These are phyloP conservation scores for Cisticola juncidis DNA, from an alignment of 2,113 vertebrate species.

Conservation along the genomic window DNA sequence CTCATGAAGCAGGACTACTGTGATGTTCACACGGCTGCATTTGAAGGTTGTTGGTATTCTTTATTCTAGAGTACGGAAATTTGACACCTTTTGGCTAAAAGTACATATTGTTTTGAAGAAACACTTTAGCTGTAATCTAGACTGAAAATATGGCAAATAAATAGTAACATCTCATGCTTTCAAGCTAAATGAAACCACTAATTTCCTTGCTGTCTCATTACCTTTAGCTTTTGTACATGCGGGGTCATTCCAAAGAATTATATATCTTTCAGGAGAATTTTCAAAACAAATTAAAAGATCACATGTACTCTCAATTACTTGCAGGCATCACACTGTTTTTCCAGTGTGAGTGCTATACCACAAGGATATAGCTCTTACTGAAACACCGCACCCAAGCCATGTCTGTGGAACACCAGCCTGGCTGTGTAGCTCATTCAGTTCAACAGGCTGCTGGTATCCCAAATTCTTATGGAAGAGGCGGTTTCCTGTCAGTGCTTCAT, in stretches of 20 bases:
- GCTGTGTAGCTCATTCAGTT: not conserved
- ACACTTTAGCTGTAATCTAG: not conserved
- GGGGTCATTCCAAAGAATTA: not conserved
- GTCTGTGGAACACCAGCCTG: not conserved
- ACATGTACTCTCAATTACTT: not conserved
- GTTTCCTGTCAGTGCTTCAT: not conserved
- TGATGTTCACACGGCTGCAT: accelerated
- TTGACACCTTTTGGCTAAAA: not conserved
- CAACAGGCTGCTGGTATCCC: not conserved
- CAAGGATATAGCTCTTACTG: not conserved
- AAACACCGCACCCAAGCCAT: not conserved
- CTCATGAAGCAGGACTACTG: not conserved
- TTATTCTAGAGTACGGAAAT: not conserved
- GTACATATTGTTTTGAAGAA: not conserved
- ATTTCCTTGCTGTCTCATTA: not conserved
- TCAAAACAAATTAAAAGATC: not conserved
- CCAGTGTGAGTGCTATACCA: not conserved
- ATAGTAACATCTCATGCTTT: not conserved
- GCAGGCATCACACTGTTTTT: not conserved
- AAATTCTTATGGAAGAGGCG: not conserved
- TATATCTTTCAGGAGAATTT: not conserved
- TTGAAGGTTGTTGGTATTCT: not conserved
- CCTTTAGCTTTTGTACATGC: not conserved
- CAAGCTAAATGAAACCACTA: not conserved
- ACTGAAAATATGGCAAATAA: not conserved